Base-by-base conservation (phyloP, 2,113 vertebrate species). In the Eubucco bourcierii region DNA sequence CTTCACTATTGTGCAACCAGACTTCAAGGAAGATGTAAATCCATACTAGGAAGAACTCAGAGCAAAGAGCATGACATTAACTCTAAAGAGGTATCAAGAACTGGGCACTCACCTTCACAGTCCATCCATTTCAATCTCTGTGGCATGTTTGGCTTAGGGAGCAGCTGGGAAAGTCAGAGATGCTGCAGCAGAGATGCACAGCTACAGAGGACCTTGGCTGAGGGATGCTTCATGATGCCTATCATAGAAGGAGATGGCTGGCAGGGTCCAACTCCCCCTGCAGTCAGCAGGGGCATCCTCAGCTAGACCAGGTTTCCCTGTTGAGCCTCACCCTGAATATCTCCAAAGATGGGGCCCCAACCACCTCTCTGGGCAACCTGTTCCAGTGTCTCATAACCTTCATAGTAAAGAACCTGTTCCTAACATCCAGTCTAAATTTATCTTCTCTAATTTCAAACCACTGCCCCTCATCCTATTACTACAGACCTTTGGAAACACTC, bases 81-180 rank as follows among this genome's bases (percentile, higher is more conserved):
- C 18, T 47, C 18, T 19, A 47, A 44, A 19, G 46, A 12, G 37
- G 56, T 2, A 1, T 6, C 37, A 3, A 70, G 64, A 76, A 39
- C 25, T 46, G 70, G 47, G 31, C 31, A 61, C 7, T 47, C 2
- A 0, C 23, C 37, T 27, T 17, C 34, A 0, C 0, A 1, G 19
- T 46, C 68, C 34, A 2, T 46, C 47, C 2, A 0, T 56, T 79
- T 50, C 56, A 1, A 0, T 20, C 50, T 31, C 63, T 47, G 58
- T 0, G 1, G 47, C 8, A 2, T 2, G 0, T 10, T 3, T 0
- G 4, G 78, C 46, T 44, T 2, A 0, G 41, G 68, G 23, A 64
- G 29, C 73, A 50, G 66, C 28, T 0, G 4, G 13, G 33, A 37
- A 7, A 27, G 24, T 6, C 1, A 0, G 31, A 47, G 46, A 6